These are phyloP conservation scores for Gorsachius goisagi DNA, from an alignment of 2,113 vertebrate species.

Conservation along the genomic window DNA sequence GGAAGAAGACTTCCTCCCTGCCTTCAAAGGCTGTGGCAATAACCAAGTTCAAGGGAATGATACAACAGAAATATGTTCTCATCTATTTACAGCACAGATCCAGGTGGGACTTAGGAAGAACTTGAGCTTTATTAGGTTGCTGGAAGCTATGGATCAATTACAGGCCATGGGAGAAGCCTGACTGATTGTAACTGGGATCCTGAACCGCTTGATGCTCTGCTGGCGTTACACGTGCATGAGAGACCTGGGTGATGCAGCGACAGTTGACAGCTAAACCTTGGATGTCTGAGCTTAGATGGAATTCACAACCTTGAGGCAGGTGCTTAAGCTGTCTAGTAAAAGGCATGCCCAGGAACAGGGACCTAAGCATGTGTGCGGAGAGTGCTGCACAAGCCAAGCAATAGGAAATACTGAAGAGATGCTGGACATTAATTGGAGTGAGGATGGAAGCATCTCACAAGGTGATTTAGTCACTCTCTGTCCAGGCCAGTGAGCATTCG, in stretches of 20 bases:
- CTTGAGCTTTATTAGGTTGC: background rate
- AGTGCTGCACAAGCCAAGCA: background rate
- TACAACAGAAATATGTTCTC: background rate
- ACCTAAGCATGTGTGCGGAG: accelerated
- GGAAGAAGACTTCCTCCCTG: background rate
- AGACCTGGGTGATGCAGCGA: background rate
- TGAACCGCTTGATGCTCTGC: background rate
- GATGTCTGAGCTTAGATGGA: background rate
- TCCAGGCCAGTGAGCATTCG: accelerated
- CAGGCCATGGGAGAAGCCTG: background rate
- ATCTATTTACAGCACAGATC: background rate
- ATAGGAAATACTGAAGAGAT: background rate
- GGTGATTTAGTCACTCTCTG: background rate
- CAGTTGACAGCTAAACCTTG: background rate
- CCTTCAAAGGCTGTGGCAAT: background rate
- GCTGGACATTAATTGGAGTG: accelerated
- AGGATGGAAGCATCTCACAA: background rate
- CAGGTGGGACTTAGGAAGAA: background rate
- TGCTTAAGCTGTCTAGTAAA: background rate
- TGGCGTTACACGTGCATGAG: background rate
- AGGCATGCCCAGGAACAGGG: background rate
- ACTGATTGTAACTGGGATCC: background rate
- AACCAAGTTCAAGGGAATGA: background rate
- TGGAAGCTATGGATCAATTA: background rate
- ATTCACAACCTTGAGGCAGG: background rate